phyloP scores from a whole-genome alignment of 2,113 vertebrate genomes.

The Climacteris rufus region DNA sequence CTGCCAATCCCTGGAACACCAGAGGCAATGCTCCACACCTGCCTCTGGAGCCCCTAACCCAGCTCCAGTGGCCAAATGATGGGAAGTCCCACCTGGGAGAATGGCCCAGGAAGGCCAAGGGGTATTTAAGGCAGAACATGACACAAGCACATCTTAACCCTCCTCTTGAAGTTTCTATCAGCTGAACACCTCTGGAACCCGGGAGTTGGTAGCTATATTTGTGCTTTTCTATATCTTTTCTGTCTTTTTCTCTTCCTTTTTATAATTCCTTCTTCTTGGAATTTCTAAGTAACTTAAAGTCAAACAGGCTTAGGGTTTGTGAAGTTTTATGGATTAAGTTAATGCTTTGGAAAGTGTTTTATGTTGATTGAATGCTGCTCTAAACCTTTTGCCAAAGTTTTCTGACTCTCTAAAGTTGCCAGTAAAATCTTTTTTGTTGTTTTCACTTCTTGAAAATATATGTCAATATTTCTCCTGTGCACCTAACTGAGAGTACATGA shows the following conservation, averaged over 20 bases:
- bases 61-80: background rate
- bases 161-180: background rate
- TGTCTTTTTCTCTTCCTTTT: background rate
- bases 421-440: background rate
- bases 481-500: background rate
- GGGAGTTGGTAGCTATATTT: background rate
- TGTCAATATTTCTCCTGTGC: background rate
- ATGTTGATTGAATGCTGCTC: background rate
- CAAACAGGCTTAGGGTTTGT: background rate
- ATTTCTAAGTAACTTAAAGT: background rate
- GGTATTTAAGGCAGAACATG: accelerated
- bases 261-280: background rate
- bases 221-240: background rate
- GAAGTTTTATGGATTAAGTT: background rate
- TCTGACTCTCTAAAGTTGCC: background rate
- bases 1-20: background rate
- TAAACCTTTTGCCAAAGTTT: background rate
- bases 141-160: accelerated
- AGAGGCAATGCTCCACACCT: background rate
- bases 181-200: background rate
- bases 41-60: too few relatives aligned
- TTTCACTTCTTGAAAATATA: background rate
- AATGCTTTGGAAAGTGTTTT: background rate
- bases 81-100: background rate
- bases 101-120: background rate